Evolutionary conservation across 37 sponge, comb jelly and placozoan genomes (phyloP).

Genomic region (Tethya wilhelma): DNA sequence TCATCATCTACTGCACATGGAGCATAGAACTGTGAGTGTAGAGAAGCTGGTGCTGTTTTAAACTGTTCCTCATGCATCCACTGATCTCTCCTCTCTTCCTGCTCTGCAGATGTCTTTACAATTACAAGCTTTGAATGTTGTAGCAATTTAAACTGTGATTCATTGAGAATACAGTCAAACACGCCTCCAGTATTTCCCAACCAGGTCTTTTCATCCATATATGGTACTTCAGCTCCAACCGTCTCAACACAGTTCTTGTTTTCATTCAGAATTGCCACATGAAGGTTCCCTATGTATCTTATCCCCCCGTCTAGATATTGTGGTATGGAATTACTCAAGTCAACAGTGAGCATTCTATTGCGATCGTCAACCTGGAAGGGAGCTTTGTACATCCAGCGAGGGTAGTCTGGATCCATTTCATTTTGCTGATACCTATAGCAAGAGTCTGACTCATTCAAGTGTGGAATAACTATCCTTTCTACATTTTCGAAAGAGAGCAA

Average conservation of each 20-base stretch:
- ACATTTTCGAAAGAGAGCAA: too few relatives aligned
- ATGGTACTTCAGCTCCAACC: conserved; percentile 28
- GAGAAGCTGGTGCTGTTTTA: too few relatives aligned
- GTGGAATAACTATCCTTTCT: neutral
- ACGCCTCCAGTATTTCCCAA: conserved; percentile 16
- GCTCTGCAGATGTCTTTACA: neutral
- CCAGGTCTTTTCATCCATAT: neutral
- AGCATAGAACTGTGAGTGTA: too few relatives aligned
- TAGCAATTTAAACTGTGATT: neutral
- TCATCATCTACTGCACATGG: neutral
- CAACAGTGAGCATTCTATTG: neutral
- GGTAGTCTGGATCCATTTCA: too few relatives aligned
- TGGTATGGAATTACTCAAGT: conserved; percentile 49
- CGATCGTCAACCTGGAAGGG: conserved; percentile 37
- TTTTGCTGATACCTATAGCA: neutral
- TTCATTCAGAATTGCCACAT: conserved; percentile 1
- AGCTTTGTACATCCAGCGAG: conserved; percentile 37
- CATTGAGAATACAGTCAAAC: neutral
- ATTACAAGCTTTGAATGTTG: neutral
- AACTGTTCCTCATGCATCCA: too few relatives aligned
- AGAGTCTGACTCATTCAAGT: neutral
- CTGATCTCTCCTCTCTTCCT: neutral
- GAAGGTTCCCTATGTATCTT: conserved; percentile 15
- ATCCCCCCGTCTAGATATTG: neutral
- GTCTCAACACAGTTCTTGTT: neutral